Conservation (phyloP, 2,113 vertebrate species). For the western clawed frog (Xenopus tropicalis) region DNA sequence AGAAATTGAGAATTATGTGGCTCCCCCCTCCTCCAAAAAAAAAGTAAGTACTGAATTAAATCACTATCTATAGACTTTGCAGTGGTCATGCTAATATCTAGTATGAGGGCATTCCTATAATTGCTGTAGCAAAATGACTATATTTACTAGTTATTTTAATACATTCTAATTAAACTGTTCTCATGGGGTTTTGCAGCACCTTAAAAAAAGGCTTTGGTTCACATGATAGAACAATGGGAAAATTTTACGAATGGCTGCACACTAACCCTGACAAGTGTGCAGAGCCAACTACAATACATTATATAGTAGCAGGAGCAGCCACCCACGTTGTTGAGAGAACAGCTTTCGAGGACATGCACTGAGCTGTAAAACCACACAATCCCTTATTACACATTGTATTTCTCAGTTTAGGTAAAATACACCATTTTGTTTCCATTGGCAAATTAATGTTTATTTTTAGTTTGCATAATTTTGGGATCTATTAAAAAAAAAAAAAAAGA, state of each 20-base stretch:
- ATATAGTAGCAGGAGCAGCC: slow-evolving; percentile 92
- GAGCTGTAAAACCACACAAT: slow-evolving; percentile 94
- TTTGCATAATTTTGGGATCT: slow-evolving; percentile 53
- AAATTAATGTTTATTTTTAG: slow-evolving; percentile 55
- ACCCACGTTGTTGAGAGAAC: slow-evolving; percentile 96
- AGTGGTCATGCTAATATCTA: no score
- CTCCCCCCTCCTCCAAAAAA: no score
- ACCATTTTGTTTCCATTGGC: slow-evolving; percentile 61
- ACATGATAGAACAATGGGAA: slow-evolving; percentile 94
- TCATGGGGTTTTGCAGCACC: slow-evolving; percentile 77
- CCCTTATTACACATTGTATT: slow-evolving; percentile 91
- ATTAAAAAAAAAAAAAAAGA: slow-evolving; percentile 49
- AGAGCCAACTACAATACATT: slow-evolving; percentile 97
- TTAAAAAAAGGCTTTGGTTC: slow-evolving; percentile 78
- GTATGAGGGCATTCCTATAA: no score
- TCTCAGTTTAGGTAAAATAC: slow-evolving; percentile 83
- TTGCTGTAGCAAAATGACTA: background rate
- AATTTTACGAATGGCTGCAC: slow-evolving; percentile 94
- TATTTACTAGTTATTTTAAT: slow-evolving; percentile 5
- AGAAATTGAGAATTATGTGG: slow-evolving; percentile 13
- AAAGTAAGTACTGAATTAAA: no score
- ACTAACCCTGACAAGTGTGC: slow-evolving; percentile 90
- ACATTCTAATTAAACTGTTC: slow-evolving; percentile 75
- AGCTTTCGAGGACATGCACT: slow-evolving; percentile 90
- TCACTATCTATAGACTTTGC: no score